A percentile compares a stretch with the other conserved stretches of the same genome.
Evolutionary conservation across 2,888 invertebrate species (phyloP).

Genomic region (Mechanitis mazaeus): DNA sequence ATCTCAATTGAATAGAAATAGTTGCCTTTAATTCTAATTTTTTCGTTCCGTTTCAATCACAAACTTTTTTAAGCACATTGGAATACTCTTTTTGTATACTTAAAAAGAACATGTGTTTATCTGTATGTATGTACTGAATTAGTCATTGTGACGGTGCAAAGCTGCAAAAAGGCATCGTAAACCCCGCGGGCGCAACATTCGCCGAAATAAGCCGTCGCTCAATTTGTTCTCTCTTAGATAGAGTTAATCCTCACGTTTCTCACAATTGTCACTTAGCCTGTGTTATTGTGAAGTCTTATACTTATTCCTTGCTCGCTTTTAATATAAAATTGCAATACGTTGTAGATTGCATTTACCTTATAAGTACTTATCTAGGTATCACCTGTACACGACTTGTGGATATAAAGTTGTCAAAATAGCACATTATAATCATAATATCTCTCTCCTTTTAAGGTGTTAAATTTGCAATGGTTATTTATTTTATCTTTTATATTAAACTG

Average conservation of each 20-base stretch:
- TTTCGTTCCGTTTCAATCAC: background rate
- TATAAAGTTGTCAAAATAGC: no score
- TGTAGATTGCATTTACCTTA: conserved; percentile 6
- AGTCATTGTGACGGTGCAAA: conserved; percentile 45
- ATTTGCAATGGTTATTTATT: no score
- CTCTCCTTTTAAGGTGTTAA: no score
- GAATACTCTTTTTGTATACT: conserved; percentile 13
- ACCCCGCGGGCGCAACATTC: conserved; percentile 58
- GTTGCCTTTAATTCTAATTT: background rate
- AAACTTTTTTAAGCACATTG: conserved; percentile 1
- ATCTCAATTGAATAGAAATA: no score
- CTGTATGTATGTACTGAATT: conserved; percentile 34
- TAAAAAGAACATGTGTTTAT: conserved; percentile 24
- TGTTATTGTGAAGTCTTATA: conserved; percentile 26
- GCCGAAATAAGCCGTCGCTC: conserved; percentile 52
- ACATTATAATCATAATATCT: no score
- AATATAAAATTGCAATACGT: conserved; percentile 17
- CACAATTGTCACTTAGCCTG: conserved; percentile 49
- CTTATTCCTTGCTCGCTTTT: background rate
- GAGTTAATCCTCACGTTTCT: conserved; percentile 49
- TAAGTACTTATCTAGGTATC: background rate
- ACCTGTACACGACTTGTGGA: no score
- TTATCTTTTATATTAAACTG: no score
- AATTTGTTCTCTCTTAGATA: conserved; percentile 65
- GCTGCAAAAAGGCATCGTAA: conserved; percentile 62